phyloP scores from a whole-genome alignment of 2,888 invertebrate genomes.

The Cerastoderma edule region DNA sequence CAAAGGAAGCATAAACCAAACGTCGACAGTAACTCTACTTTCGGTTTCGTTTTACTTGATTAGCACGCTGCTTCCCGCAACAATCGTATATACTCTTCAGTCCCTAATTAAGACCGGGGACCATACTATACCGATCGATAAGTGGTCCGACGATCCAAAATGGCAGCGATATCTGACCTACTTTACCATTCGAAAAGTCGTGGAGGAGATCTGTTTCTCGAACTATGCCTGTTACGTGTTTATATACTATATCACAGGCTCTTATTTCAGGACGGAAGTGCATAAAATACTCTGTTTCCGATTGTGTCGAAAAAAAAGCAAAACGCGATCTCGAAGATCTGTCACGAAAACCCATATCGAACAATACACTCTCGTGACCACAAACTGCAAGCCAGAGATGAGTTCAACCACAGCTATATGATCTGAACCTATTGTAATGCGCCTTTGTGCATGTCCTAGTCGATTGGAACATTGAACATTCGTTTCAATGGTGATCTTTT shows the following conservation, averaged over 20 bases:
- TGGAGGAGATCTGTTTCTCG: slow-evolving; percentile 80
- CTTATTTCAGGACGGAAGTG: slow-evolving; percentile 79
- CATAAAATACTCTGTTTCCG: slow-evolving; percentile 63
- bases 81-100: slow-evolving; percentile 79
- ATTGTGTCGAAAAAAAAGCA: slow-evolving; percentile 23
- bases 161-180: slow-evolving; percentile 80
- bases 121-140: slow-evolving; percentile 57
- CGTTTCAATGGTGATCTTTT: too few species aligned
- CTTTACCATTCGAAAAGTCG: slow-evolving; percentile 72
- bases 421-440: background rate
- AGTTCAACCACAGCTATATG: slow-evolving; percentile 24
- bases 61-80: slow-evolving; percentile 82
- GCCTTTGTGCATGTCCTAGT: too few species aligned
- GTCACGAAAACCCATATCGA: slow-evolving; percentile 31
- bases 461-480: too few species aligned
- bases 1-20: slow-evolving; percentile 63
- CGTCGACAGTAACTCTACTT: slow-evolving; percentile 82
- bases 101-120: slow-evolving; percentile 72
- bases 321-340: slow-evolving; percentile 12
- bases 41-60: slow-evolving; percentile 83
- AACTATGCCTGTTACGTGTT: slow-evolving; percentile 83
- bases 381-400: slow-evolving; percentile 47
- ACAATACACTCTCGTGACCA: slow-evolving; percentile 51
- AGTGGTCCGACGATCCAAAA: slow-evolving; percentile 69
- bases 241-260: slow-evolving; percentile 82